Conservation (phyloP, 2,113 vertebrate genomes). For the Neolamprologus sp. region DNA sequence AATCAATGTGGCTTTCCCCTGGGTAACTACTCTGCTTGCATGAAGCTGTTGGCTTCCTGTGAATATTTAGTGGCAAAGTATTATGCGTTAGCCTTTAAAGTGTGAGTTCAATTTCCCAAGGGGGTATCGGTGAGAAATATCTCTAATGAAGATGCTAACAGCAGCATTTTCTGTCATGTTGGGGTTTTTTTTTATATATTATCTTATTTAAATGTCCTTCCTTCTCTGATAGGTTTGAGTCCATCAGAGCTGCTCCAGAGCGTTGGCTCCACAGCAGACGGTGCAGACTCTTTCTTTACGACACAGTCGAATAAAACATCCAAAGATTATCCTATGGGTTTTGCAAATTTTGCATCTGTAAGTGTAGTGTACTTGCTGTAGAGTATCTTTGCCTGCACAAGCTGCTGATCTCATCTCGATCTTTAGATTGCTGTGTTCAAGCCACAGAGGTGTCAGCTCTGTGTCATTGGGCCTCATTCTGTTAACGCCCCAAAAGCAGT, state of each 20-base stretch:
- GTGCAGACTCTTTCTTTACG: slow-evolving; percentile 80
- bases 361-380: slow-evolving; percentile 74
- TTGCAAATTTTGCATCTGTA: slow-evolving; percentile 89
- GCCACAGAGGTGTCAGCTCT: neutral
- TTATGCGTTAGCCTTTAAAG: neutral
- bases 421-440: neutral
- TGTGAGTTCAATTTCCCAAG: slow-evolving; percentile 30
- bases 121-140: neutral
- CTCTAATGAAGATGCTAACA: neutral
- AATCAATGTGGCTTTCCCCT: slow-evolving; percentile 65
- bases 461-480: neutral
- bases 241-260: slow-evolving; percentile 77
- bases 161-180: neutral
- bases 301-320: slow-evolving; percentile 79
- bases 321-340: slow-evolving; percentile 82
- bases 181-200: fast-evolving
- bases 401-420: slow-evolving; percentile 4
- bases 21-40: neutral
- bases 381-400: slow-evolving; percentile 35
- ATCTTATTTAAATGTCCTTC: slow-evolving; percentile 29
- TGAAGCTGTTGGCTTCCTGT: slow-evolving; percentile 33
- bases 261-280: slow-evolving; percentile 79
- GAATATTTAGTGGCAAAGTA: neutral
- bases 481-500: neutral
- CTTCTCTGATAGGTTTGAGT: slow-evolving; percentile 79